Base-by-base conservation (phyloP, 2,797 vertebrate species). In the Alauda arvensis region DNA sequence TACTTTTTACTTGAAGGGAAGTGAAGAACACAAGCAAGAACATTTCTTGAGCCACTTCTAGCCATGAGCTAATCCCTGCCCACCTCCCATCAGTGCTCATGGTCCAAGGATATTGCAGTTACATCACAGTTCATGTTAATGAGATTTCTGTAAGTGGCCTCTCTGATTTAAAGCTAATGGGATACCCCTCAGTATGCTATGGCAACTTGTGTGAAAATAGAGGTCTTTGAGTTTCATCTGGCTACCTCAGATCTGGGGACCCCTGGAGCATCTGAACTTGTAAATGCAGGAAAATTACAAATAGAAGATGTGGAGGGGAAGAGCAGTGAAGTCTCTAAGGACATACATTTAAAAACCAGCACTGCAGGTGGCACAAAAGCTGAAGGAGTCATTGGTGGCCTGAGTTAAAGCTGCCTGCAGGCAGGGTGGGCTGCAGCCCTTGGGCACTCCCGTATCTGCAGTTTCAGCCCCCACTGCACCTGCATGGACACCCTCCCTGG, bases 51-150 rank as follows among this genome's bases (percentile, higher is more conserved):
- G 53, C 13, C 12, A 57, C 14, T 52, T 67, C 42, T 61, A 29
- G 21, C 42, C 71, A 29, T 14, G 26, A 85, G 60, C 42, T 52
- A n/a, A 76, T 48, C 56, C 45, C 52, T 60, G 57, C 42, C 16
- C 29, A 53, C 6, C 9, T 21, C 13, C 21, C 25, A 28, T 46
- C 26, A 14, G 53, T 43, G 29, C 9, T 52, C 14, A 8, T 26
- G 4, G 6, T 39, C 49, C 40, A 42, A 0, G 8, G 18, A 26
- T 0, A 2, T 8, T 42, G 48, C 79, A 77, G 43, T 39, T 20
- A 60, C 23, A 49, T 1, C 29, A 42, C 63, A 52, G 40, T 3
- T 69, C n/a, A 37, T 0, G 0, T 15, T 11, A 71, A 31, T n/a
- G 65, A 75, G 43, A 45, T 55, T 68, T 61, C 79, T 80, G 51